Conservation (phyloP, 2,113 vertebrate species). For the Chloebia gouldiae region DNA sequence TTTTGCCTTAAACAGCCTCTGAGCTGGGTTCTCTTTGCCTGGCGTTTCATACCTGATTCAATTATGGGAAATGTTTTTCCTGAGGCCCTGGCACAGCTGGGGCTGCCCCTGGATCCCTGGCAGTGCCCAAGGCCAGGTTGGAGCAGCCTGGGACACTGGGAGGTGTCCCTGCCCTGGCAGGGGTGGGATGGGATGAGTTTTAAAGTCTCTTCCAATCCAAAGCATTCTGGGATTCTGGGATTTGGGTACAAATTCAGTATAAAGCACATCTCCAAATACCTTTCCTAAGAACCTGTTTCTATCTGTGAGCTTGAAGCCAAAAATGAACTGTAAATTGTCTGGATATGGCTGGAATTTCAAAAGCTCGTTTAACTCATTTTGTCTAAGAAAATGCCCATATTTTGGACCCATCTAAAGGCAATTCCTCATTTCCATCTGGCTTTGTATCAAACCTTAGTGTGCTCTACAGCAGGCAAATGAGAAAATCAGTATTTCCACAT, state of each 20-base stretch:
- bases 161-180: background rate
- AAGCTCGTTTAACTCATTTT: background rate
- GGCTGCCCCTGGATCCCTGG: background rate
- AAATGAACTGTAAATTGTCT: background rate
- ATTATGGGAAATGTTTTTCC: background rate
- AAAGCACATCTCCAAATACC: background rate
- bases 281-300: background rate
- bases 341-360: background rate
- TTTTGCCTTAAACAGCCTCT: background rate
- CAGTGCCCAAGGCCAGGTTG: background rate
- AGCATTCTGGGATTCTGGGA: background rate
- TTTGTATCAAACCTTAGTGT: background rate
- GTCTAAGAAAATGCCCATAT: background rate
- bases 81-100: background rate
- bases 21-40: background rate
- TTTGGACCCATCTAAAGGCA: background rate
- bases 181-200: accelerated
- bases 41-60: background rate
- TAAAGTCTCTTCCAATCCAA: background rate
- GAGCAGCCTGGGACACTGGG: background rate
- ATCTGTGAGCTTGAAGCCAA: background rate
- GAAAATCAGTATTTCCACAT: background rate
- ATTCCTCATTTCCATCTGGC: background rate
- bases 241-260: background rate
- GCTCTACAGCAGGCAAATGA: background rate